Percentiles rank a stretch among this genome's conserved stretches.
These are phyloP conservation scores for Amaurobius ferox DNA, from an alignment of 2,888 invertebrate genomes.

Conservation along the genomic window DNA sequence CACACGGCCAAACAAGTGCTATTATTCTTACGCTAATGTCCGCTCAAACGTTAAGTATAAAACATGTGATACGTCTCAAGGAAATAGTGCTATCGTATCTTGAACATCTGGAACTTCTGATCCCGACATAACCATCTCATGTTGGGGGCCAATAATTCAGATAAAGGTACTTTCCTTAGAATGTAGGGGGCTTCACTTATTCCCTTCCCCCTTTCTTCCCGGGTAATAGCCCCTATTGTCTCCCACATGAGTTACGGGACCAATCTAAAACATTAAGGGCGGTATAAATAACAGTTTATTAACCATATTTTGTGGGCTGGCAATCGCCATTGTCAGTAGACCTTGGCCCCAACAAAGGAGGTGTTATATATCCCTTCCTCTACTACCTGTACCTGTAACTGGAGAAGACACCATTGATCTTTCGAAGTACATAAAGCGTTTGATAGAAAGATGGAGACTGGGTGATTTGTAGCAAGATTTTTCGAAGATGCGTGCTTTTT, in stretches of 20 bases:
- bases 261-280: constrained; percentile 71
- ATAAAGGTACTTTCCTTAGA: constrained; percentile 44
- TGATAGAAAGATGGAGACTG: constrained; percentile 40
- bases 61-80: constrained; percentile 42
- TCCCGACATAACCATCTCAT: constrained; percentile 65
- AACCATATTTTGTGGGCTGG: constrained; percentile 70
- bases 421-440: constrained; percentile 8
- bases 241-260: constrained; percentile 59
- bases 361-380: constrained; percentile 56
- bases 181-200: neutral
- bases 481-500: constrained; percentile 22
- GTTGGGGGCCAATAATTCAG: constrained; percentile 64
- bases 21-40: constrained; percentile 49
- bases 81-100: constrained; percentile 47
- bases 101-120: constrained; percentile 49
- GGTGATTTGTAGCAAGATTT: constrained; percentile 52
- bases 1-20: constrained; percentile 15
- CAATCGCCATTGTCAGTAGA: constrained; percentile 69
- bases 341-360: constrained; percentile 41
- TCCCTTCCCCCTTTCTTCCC: constrained; percentile 12
- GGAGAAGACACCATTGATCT: constrained; percentile 19
- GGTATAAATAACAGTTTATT: constrained; percentile 72
- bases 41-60: constrained; percentile 45
- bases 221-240: constrained; percentile 54
- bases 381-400: constrained; percentile 32